Percentiles rank a stretch among this genome's conserved stretches.
Conservation (phyloP, 2,113 vertebrate genomes). For the Potamarius usumacintae region DNA sequence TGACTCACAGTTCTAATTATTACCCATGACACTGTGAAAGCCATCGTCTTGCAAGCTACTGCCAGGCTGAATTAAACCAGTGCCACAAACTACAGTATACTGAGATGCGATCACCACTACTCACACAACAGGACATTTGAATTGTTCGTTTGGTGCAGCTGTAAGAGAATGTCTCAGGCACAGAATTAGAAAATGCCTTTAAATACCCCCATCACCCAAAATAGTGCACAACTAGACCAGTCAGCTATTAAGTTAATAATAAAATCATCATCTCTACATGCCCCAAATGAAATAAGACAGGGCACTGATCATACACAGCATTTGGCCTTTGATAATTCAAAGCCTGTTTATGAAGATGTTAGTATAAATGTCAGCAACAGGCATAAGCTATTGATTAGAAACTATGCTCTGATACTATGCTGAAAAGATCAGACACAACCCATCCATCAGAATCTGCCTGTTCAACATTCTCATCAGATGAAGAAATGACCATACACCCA, state of each 20-base stretch:
- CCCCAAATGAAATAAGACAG: not conserved
- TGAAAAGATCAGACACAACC: not conserved
- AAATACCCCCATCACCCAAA: not conserved
- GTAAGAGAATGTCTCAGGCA: not conserved
- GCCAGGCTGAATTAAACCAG: not conserved
- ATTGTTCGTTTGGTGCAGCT: conserved; percentile 18
- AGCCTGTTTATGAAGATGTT: conserved; percentile 10
- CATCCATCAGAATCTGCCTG: conserved; percentile 20
- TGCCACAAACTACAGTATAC: not conserved
- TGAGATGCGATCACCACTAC: not conserved
- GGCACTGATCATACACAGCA: not conserved
- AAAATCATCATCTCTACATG: not conserved
- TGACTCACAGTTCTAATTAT: conserved; percentile 8
- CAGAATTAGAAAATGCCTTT: not conserved
- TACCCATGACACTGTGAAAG: not conserved
- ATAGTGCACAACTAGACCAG: not conserved
- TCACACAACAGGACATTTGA: not conserved
- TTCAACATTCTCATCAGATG: conserved; percentile 4
- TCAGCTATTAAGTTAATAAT: conserved; percentile 12
- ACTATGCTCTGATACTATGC: not conserved
- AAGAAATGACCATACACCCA: conserved; percentile 1
- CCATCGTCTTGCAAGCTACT: not conserved
- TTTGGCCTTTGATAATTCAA: not conserved
- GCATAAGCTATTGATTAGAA: conserved; percentile 11
- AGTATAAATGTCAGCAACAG: not conserved